Evolutionary conservation across 2,888 invertebrate species (phyloP).

Genomic region (Idaea dimidiata): DNA sequence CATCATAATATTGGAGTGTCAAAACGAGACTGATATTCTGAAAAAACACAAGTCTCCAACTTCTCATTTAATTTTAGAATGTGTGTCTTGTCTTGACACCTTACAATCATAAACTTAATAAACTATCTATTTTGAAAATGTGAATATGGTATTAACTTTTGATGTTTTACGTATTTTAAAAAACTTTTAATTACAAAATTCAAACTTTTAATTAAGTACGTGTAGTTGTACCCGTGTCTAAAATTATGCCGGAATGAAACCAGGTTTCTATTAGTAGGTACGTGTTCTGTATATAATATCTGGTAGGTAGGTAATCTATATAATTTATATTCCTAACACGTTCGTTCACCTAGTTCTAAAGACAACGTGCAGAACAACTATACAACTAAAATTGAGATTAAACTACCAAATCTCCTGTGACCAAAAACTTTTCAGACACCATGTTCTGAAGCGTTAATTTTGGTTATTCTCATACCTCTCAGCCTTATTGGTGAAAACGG

Average conservation of each 20-base stretch:
- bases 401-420: not conserved
- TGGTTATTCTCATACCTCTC: not conserved
- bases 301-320: not conserved
- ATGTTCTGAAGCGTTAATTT: not conserved
- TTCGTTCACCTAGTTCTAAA: not conserved
- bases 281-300: not conserved
- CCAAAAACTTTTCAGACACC: constrained; percentile 4
- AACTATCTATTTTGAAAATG: too few relatives aligned
- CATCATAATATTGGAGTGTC: too few relatives aligned
- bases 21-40: too few relatives aligned
- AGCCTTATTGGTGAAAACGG: not conserved
- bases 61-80: too few relatives aligned
- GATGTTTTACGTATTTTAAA: not conserved
- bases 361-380: not conserved
- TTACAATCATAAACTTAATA: too few relatives aligned
- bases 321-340: not conserved
- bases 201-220: not conserved
- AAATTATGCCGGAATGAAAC: too few relatives aligned
- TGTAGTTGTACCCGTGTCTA: not conserved
- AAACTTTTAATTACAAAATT: not conserved
- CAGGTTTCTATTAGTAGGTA: not conserved
- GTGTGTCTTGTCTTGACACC: too few relatives aligned
- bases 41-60: too few relatives aligned
- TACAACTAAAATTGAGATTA: not conserved
- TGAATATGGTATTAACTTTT: too few relatives aligned